Base-by-base conservation (phyloP, 2,797 vertebrate species). In the Propithecus perrieri region DNA sequence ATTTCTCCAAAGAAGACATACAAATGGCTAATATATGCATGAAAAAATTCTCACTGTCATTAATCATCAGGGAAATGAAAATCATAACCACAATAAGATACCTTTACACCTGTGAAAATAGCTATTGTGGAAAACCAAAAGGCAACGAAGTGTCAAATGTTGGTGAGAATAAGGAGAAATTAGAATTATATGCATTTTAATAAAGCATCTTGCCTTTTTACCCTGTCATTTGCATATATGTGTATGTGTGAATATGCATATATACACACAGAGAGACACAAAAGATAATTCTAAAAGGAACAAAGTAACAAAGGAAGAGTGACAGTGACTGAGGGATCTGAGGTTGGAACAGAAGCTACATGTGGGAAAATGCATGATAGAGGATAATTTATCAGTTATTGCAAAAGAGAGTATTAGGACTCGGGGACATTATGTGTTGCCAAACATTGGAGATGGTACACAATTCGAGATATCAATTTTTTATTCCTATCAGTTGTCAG, bases 121-220 rank as follows among this genome's bases (percentile, higher is more conserved):
- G 5, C 43, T 46, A 22, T 38, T 35, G 71, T 59, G 20, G n/a
- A 46, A 53, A 53, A 38, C 18, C 13, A 46, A 81, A 48, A 93
- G 48, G 30, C 14, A 65, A 41, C 11, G 63, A 69, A 57, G 55
- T 24, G 20, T 55, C 24, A 71, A 55, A 22, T 8, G 30, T 43
- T 35, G 35, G 50, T 5, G 24, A 80, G 3, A 8, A 61, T 6
- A 4, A 20, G 22, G 48, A 22, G 69, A 75, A 50, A 43, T 24
- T 30, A 98, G 97, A 98, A 98, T 96, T 90, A 98, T 87, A 98
- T 96, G 98, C 87, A 97, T 98, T 98, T 98, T 98, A 98, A 98
- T 98, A 98, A 98, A 97, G 97, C 97, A 96, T 97, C 76, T 97
- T 98, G 96, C 78, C 24, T 15, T 96, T 98, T 97, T 95, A 33